Evolutionary conservation across 2,888 invertebrate species (phyloP).

Genomic region (Drosophila mulleri): DNA sequence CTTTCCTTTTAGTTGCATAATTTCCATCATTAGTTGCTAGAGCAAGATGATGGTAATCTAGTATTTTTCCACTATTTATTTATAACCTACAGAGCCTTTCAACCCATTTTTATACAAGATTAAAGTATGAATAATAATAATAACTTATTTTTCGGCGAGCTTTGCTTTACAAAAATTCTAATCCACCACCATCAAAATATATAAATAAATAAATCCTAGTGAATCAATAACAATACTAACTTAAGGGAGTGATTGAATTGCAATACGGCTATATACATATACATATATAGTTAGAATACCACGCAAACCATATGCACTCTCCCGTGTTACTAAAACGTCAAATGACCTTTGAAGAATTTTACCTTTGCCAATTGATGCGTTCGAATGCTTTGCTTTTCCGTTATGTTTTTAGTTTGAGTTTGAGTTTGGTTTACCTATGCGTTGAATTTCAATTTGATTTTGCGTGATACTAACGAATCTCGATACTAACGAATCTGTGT

Average conservation of each 20-base stretch:
- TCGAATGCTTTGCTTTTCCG: conserved; percentile 75
- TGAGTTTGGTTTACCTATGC: conserved; percentile 48
- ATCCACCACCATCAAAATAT: neutral
- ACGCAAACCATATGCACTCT: conserved; percentile 50
- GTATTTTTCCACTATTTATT: neutral
- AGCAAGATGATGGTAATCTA: neutral
- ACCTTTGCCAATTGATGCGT: conserved; percentile 57
- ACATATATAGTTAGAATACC: conserved; percentile 32
- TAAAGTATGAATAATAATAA: conserved; percentile 5
- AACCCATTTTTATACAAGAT: conserved; percentile 1
- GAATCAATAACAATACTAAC: conserved; percentile 25
- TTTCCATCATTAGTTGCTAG: neutral
- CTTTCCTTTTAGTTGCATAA: conserved; percentile 1
- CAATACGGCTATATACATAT: conserved; percentile 5
- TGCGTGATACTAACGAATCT: no score
- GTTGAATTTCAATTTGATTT: conserved; percentile 38
- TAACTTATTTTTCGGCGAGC: conserved; percentile 2
- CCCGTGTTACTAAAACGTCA: conserved; percentile 50
- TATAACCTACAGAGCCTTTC: conserved; percentile 3
- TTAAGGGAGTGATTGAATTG: conserved; percentile 23
- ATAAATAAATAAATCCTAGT: conserved; percentile 2
- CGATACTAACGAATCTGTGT: conserved; percentile 30
- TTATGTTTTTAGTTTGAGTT: conserved; percentile 41
- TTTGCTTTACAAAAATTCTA: conserved; percentile 17
- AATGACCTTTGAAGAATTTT: conserved; percentile 24